A percentile compares a stretch with the other conserved stretches of the same genome.
Conservation (phyloP, 2,888 invertebrate species). For the Drosophila antonietae region DNA sequence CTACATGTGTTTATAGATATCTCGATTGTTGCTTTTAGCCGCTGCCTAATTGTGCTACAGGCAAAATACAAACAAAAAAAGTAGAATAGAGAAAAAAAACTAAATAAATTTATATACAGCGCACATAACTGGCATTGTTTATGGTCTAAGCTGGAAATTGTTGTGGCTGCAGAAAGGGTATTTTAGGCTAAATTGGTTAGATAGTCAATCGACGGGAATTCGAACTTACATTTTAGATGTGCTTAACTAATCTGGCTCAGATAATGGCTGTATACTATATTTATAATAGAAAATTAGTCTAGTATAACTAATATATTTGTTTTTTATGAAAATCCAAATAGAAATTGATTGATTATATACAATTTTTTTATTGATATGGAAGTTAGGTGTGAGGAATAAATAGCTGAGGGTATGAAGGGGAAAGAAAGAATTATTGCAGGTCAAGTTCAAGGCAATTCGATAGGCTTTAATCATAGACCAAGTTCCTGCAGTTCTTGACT, state of each 20-base stretch:
- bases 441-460: too few species aligned
- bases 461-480: too few species aligned
- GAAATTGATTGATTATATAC: too few species aligned
- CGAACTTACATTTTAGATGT: conserved; percentile 22
- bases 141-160: neutral
- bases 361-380: too few species aligned
- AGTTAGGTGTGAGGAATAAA: too few species aligned
- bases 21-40: conserved; percentile 36
- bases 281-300: neutral
- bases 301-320: neutral
- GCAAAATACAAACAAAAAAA: conserved; percentile 19
- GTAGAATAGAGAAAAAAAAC: conserved; percentile 1
- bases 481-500: too few species aligned
- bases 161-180: conserved; percentile 17
- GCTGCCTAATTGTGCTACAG: conserved; percentile 56
- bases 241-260: neutral
- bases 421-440: too few species aligned
- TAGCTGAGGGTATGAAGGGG: too few species aligned
- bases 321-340: too few species aligned
- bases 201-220: conserved; percentile 17
- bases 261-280: conserved; percentile 1
- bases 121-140: conserved; percentile 9
- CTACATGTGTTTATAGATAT: conserved; percentile 73
- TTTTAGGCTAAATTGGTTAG: conserved; percentile 39
- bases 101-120: conserved; percentile 32